phyloP scores from a whole-genome alignment of 2,113 vertebrate species.

The Pedetes capensis region DNA sequence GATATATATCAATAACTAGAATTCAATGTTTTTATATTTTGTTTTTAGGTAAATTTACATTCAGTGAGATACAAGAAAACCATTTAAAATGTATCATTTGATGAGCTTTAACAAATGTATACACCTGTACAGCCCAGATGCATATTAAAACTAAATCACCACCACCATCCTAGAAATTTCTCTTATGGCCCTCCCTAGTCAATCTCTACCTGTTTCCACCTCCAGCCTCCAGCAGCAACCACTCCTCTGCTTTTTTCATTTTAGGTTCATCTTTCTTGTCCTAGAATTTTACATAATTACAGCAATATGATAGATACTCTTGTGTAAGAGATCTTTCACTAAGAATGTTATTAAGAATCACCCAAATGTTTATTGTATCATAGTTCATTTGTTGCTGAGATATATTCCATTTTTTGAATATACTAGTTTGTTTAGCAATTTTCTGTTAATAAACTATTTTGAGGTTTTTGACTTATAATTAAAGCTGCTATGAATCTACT shows the following conservation, averaged over 20 bases:
- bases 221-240: not conserved
- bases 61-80: too few relatives aligned
- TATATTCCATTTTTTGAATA: not conserved
- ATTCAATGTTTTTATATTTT: too few relatives aligned
- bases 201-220: not conserved
- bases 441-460: constrained; percentile 6
- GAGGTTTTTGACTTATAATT: not conserved
- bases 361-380: not conserved
- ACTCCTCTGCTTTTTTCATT: not conserved
- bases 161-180: too few relatives aligned
- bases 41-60: too few relatives aligned
- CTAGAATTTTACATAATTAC: not conserved
- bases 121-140: not conserved
- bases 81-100: not conserved
- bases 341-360: not conserved
- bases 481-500: not conserved
- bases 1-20: too few relatives aligned
- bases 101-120: not conserved
- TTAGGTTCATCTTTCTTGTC: not conserved
- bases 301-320: not conserved
- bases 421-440: not conserved
- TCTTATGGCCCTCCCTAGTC: not conserved
- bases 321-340: not conserved
- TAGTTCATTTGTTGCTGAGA: not conserved
- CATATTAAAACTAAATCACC: not conserved